Evolutionary conservation across 2,888 invertebrate genomes (phyloP), one percentile per base, ranked within the genome.

Genomic region (Vanessa cardui): DNA sequence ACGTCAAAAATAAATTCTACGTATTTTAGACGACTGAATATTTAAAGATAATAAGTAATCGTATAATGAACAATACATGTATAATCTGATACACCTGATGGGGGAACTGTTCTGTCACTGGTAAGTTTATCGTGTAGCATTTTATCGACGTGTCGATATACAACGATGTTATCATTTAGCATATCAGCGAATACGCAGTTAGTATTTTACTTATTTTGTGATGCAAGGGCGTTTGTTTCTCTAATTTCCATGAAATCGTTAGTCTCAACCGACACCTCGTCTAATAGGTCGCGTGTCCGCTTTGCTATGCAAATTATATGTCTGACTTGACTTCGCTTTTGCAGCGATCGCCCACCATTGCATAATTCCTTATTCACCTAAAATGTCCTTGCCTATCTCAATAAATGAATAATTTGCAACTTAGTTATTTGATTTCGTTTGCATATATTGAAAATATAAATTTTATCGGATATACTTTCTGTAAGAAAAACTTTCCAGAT

Each of bases 251-350:
- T 82, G 83, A 84, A 85, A 79, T 80, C 79, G 81, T 84, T 84
- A 81, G 75, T 77, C 74, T 69, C 70, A 73, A 82, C 80, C 82
- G 83, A 84, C 85, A 81, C 83, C 78, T 80, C 74, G 81, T 83
- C 83, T 83, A 82, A 84, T 82, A 71, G 75, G 63, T 71, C 68
- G 72, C 73, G 64, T 73, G 75, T 72, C 72, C 77, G 75, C 77
- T 82, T 81, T 80, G 77, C 78, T 83, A 84, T 84, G 85, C 83
- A 83, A 84, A 85, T 83, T 72, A 77, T 77, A 60, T 58, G 62
- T 58, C 58, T 47, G 64, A 54, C 60, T 64, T 33, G 16, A 61
- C 54, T 46, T 66, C 54, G 47, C 47, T 39, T 33, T 39, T 49
- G 47, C 46, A 31, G 56, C 56, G 52, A 62, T 62, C 62, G 66